Base-by-base conservation (phyloP, 2,888 invertebrate species). In the Drosophila antonietae region DNA sequence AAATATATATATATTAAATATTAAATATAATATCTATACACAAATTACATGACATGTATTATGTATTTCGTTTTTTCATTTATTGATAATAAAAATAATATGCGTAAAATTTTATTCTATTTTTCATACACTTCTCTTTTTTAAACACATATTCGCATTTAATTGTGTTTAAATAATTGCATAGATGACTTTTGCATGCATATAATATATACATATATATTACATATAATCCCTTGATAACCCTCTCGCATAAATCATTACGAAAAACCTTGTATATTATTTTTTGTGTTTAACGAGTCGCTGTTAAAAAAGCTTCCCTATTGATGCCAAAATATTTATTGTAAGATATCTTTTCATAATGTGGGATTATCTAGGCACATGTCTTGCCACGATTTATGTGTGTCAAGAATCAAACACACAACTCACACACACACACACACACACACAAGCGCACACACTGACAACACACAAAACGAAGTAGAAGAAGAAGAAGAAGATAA, bases 341-440 rank as follows among this genome's bases (percentile, higher is more conserved):
- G 73, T 79, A 65, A 73, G 64, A 70, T 72, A 73, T 77, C 77
- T 85, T 80, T 83, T 89, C 84, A 89, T 89, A 84, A 84, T 89
- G 89, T 79, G 70, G 84, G 84, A 84, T 84, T 84, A 84, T 84
- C 89, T 80, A 64, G 53, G 61, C 74, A 73, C 70, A 89, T 78
- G 89, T 81, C 89, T 83, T 79, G 56, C 67, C 37, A 57, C 67
- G 81, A 89, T 84, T 84, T 89, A 84, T 84, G 88, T 79, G 79
- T 78, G 80, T 71, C 80, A 83, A 78, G 75, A 85, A 74, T 67
- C 68, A 73, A 46, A 59, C n/a, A 41, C 18, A 73, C 44, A 28
- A 62, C 51, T 44, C 53, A 58, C 23, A 41, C 41, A 47, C 52
- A 62, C 59, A 33, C 31, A 57, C 55, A 44, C 53, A 41, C 46